Evolutionary conservation across 2,888 invertebrate species (phyloP).

Genomic region (Leptopterna dolabrata): DNA sequence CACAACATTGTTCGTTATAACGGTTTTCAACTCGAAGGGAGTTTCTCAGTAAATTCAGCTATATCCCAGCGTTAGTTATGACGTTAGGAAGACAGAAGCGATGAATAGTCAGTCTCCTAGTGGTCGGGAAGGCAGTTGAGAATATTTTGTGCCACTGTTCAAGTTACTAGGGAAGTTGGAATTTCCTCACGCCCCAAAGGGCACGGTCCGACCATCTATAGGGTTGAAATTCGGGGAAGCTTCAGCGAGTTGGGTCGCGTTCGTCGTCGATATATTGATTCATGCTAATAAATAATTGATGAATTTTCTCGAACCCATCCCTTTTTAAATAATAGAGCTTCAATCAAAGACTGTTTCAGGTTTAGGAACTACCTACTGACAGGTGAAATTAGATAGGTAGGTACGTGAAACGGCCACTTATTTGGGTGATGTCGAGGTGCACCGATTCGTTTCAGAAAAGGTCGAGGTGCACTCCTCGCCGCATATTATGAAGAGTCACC

Average conservation of each 20-base stretch:
- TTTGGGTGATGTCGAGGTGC: no score
- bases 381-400: no score
- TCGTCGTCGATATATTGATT: not conserved
- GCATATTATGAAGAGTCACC: no score
- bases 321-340: not conserved
- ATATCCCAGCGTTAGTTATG: not conserved
- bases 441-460: no score
- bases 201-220: no score
- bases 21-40: not conserved
- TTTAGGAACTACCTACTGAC: no score
- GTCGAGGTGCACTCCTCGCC: no score
- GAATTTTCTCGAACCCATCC: not conserved
- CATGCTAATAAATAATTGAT: not conserved
- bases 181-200: no score
- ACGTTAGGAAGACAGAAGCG: not conserved
- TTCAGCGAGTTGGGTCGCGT: not conserved
- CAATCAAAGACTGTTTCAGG: not conserved
- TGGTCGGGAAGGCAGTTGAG: no score
- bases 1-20: not conserved
- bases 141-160: no score
- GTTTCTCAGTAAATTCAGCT: not conserved
- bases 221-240: not conserved
- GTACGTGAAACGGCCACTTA: no score
- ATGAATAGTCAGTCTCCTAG: not conserved
- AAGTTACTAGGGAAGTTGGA: no score